Evolutionary conservation across 1,140 invertebrate genomes (phyloP).

Genomic region (Neocloeon triangulifer): DNA sequence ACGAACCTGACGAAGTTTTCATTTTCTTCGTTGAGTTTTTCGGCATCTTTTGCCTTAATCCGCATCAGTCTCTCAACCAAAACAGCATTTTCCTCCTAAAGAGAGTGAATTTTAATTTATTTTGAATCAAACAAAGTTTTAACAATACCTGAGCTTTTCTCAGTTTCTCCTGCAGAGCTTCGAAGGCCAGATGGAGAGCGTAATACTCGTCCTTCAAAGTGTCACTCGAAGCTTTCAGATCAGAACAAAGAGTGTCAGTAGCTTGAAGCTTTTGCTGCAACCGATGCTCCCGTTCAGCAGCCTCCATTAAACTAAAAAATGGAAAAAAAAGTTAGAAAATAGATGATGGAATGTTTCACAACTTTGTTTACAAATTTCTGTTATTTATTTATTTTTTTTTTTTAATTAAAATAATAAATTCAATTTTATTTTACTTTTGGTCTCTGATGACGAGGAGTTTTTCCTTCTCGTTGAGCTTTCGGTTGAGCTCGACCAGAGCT

Average conservation of each 20-base stretch:
- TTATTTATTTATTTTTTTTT: neutral
- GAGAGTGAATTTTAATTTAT: neutral
- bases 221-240: conserved; percentile 64
- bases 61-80: conserved; percentile 70
- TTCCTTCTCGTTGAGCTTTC: conserved; percentile 64
- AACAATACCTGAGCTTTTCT: conserved; percentile 44
- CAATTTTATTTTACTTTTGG: conserved; percentile 35
- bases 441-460: conserved; percentile 50
- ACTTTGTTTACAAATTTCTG: too few species aligned
- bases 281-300: too few species aligned
- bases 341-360: too few species aligned
- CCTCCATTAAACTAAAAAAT: conserved; percentile 2
- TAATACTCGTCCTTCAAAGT: conserved; percentile 85
- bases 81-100: conserved; percentile 72
- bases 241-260: too few species aligned
- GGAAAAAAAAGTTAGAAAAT: conserved; percentile 9
- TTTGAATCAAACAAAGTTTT: neutral
- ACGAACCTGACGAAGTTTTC: conserved; percentile 72
- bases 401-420: conserved; percentile 3
- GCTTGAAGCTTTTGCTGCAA: too few species aligned
- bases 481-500: conserved; percentile 75
- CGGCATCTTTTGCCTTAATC: conserved; percentile 81
- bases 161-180: conserved; percentile 71
- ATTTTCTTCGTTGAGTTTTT: conserved; percentile 85
- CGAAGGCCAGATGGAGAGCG: conserved; percentile 75